Percentiles rank a stretch among this genome's conserved stretches.
Conservation (phyloP, 2,113 vertebrate species). For the Corydoras sp. region DNA sequence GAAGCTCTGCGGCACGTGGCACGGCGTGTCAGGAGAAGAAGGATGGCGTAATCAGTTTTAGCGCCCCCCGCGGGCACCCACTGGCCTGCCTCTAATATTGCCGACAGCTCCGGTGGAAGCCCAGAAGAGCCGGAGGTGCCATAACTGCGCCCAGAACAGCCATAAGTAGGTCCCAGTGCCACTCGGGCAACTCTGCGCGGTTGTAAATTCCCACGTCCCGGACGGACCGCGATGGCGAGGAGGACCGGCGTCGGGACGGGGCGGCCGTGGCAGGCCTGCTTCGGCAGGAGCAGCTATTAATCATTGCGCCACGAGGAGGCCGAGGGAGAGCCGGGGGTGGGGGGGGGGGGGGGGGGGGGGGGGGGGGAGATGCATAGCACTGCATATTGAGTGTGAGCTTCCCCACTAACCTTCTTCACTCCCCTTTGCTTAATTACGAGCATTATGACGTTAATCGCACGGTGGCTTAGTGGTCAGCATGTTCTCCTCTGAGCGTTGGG, state of each 20-base stretch:
- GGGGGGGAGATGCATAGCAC: conserved; percentile 1
- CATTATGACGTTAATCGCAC: conserved; percentile 1
- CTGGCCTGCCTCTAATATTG: conserved; percentile 62
- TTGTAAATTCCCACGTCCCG: conserved; percentile 55
- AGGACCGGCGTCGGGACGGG: conserved; percentile 32
- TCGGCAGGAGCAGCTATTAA: conserved; percentile 45
- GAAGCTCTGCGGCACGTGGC: conserved; percentile 31
- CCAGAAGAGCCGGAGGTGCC: conserved; percentile 47
- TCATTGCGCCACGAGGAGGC: conserved; percentile 35
- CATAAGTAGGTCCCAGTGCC: conserved; percentile 48
- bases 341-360: not conserved
- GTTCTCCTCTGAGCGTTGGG: too few species aligned
- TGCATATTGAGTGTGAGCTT: not conserved
- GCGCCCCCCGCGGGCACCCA: conserved; percentile 39
- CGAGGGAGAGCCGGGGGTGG: not conserved
- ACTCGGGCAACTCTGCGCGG: conserved; percentile 34
- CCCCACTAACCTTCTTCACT: not conserved
- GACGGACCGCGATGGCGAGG: conserved; percentile 27
- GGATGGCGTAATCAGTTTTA: conserved; percentile 73
- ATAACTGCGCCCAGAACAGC: conserved; percentile 44
- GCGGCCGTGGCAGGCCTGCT: conserved; percentile 28
- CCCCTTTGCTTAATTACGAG: conserved; percentile 13
- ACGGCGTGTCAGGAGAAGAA: conserved; percentile 68
- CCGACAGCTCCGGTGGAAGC: conserved; percentile 59
- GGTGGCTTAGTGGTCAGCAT: too few species aligned